Evolutionary conservation across 2,888 invertebrate species (phyloP), one percentile per base, ranked within the genome.

Genomic region (Thereva nobilitata): DNA sequence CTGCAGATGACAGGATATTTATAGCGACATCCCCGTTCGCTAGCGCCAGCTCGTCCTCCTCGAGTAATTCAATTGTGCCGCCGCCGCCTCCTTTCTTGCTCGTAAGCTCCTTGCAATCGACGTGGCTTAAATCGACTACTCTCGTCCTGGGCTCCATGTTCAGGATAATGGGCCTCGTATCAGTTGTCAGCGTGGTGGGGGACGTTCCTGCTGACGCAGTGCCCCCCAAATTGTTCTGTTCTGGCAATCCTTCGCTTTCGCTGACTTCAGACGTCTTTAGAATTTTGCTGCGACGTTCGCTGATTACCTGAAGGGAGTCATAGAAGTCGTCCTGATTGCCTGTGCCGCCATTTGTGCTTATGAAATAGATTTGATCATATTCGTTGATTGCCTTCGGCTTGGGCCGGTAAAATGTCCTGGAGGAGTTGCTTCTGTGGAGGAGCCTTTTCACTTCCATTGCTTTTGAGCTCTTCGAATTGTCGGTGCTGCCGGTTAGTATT

Each of bases 281-380:
- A 66, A 81, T 73, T 23, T 78, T 81, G 56, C 73, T 76, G 4
- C 81, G 75, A 4, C 81, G 73, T 66, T 81, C 81, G 59, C 78
- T 80, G 49, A 81, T 81, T 5, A 81, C 80, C 67, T 76, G 74
- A 9, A 80, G 72, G 0, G 80, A 81, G 69, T 81, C 81, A 70
- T 80, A 80, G 68, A 76, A 74, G 35, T 78, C 76, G 49, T 74
- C 72, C 45, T 75, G 73, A 4, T 67, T 72, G 44, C 72, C 73
- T 47, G 73, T 68, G 5, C 73, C 71, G 12, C 72, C 73, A 50
- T 72, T 67, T 3, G 76, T 74, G 6, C 76, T 72, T 71, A 76
- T 77, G 56, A 75, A 79, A 70, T 77, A 76, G 45, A 80, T 75
- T 23, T 78, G 76, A 67, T 80, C 81, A 37, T 76, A 74, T 55